Conservation (phyloP, 2,888 invertebrate species). For the Clepsis dumicolana region DNA sequence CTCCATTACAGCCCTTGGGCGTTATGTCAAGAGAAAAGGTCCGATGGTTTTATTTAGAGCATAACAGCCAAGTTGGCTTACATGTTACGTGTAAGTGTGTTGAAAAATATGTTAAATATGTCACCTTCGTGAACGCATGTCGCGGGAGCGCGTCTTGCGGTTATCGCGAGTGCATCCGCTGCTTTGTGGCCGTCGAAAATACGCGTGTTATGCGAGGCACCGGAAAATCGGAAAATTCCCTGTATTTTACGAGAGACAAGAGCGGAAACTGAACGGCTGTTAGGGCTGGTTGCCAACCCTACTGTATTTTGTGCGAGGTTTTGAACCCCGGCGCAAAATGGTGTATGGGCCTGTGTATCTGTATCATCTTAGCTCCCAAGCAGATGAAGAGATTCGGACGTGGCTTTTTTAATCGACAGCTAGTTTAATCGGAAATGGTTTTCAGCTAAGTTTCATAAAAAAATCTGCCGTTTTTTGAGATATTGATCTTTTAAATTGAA, state of each 20-base stretch:
- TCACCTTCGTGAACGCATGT: background rate
- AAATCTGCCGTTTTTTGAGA: no score
- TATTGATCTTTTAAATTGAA: no score
- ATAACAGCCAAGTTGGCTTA: background rate
- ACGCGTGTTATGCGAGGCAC: conserved; percentile 19
- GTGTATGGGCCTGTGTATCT: no score
- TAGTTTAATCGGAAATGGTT: no score
- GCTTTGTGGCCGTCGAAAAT: background rate
- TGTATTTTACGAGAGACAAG: conserved; percentile 31
- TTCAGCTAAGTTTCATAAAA: no score
- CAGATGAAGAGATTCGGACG: no score
- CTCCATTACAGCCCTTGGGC: background rate
- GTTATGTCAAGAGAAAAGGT: no score
- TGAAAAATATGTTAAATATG: background rate
- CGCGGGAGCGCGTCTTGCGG: background rate
- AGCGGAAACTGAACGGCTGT: background rate
- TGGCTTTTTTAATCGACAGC: no score
- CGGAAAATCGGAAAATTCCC: conserved; percentile 29
- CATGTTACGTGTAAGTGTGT: no score
- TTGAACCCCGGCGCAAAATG: background rate
- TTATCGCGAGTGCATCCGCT: background rate
- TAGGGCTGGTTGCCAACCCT: background rate
- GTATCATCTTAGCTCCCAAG: no score
- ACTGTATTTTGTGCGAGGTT: background rate
- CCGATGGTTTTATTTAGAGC: no score